Base-by-base conservation (phyloP, 2,113 vertebrate genomes). In the Mus spicilegus region DNA sequence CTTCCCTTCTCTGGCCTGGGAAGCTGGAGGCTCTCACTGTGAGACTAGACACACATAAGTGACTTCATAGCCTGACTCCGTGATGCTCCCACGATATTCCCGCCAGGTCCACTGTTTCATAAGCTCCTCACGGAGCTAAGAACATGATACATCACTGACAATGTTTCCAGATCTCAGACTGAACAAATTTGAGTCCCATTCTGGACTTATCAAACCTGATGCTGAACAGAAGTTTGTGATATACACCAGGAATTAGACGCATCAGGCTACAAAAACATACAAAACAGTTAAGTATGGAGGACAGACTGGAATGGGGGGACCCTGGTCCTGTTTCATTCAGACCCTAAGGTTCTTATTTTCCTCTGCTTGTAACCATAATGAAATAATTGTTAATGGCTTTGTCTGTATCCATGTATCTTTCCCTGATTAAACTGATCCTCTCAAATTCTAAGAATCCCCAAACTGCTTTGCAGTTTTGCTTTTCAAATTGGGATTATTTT, bases 201-300 rank as follows among this genome's bases (percentile, higher is more conserved):
- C 91, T 89, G 95, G 75, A 96, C 75, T 86, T 98, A 95, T 77
- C 94, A 98, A 97, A 98, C 70, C 89, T 94, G 67, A 24, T 94
- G 22, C 91, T 93, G 90, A 98, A 98, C 70, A 69, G 89, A 95
- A 82, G 36, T 49, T 96, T 97, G 96, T 8, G 89, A 97, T 90
- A 97, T 89, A 80, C 96, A 84, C 94, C 86, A 72, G 69, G 90
- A 97, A 98, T 95, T 92, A 92, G 76, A 98, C 95, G 78, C 91
- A 69, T 95, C 81, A 98, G 97, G 70, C 88, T 77, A 42, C 78
- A 87, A 84, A 95, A 97, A 94, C 84, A 92, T 9, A 63, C n/a
- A 58, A 86, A 73, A n/a, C 10, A 9, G 70, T 26, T 33, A 36
- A 69, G 46, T 1, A 10, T 67, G 12, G 76, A 93, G 42, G 36